phyloP scores from a whole-genome alignment of 2,113 vertebrate species.

The Coracopsis vasa region DNA sequence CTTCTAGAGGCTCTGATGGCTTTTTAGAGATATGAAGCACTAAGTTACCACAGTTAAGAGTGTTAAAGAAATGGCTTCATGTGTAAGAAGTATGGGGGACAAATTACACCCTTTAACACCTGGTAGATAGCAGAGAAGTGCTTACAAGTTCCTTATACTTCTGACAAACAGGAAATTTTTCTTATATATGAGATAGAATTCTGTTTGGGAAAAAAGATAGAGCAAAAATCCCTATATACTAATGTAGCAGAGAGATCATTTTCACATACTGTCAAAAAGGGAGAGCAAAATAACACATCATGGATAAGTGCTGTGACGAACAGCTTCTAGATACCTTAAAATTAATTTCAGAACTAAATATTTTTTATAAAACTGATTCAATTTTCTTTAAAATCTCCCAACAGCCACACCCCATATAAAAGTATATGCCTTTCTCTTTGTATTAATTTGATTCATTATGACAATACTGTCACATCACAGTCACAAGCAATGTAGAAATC shows the following conservation, averaged over 20 bases:
- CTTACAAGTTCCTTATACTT: neutral
- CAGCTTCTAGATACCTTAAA: neutral
- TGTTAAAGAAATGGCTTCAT: neutral
- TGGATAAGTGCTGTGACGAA: neutral
- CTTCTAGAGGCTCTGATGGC: neutral
- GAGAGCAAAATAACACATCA: neutral
- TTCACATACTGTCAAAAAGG: neutral
- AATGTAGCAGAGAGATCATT: neutral
- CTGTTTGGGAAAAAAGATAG: neutral
- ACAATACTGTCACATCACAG: neutral
- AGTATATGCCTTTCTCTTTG: neutral
- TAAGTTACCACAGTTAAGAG: neutral
- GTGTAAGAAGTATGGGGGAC: neutral
- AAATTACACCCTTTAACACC: neutral
- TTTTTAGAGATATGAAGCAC: neutral
- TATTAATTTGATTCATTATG: neutral
- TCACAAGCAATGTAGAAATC: neutral
- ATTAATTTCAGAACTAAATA: neutral
- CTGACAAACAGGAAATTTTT: neutral
- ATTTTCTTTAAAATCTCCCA: neutral
- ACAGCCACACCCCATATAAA: neutral
- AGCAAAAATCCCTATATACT: neutral
- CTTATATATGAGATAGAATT: neutral
- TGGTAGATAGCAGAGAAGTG: neutral
- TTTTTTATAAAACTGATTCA: neutral